Conservation (phyloP, 2,888 invertebrate genomes). For the Phoenoteleia sp. region DNA sequence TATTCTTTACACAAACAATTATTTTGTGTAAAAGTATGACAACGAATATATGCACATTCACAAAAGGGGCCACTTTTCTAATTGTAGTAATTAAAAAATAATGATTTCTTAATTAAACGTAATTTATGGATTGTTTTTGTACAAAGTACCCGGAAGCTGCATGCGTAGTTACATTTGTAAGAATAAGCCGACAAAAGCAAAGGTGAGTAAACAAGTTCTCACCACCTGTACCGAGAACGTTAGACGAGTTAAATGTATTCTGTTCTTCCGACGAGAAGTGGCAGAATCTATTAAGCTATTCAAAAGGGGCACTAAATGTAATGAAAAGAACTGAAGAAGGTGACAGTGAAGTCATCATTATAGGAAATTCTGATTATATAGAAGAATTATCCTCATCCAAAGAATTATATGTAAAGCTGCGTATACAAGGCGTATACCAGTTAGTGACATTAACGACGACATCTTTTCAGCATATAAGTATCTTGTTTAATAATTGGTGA, state of each 20-base stretch:
- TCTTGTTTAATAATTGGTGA: too few relatives aligned
- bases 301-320: not conserved
- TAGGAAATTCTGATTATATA: conserved; percentile 16
- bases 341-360: not conserved
- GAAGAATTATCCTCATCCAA: not conserved
- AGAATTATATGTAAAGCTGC: not conserved
- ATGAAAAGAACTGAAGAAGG: not conserved
- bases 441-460: not conserved
- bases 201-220: not conserved
- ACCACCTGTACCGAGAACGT: not conserved
- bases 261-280: not conserved
- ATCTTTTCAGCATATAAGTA: too few relatives aligned
- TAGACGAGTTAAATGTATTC: not conserved
- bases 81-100: too few relatives aligned
- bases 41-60: too few relatives aligned
- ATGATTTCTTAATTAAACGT: too few relatives aligned
- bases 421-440: not conserved
- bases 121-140: too few relatives aligned
- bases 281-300: not conserved
- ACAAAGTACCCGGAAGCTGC: conserved; percentile 16
- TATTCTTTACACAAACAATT: too few relatives aligned
- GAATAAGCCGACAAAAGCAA: not conserved
- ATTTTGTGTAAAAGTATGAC: too few relatives aligned
- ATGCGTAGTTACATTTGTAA: not conserved
- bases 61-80: too few relatives aligned